These are phyloP conservation scores for Neodiprion pinetum DNA, from an alignment of 1,140 invertebrate species.

Conservation along the genomic window DNA sequence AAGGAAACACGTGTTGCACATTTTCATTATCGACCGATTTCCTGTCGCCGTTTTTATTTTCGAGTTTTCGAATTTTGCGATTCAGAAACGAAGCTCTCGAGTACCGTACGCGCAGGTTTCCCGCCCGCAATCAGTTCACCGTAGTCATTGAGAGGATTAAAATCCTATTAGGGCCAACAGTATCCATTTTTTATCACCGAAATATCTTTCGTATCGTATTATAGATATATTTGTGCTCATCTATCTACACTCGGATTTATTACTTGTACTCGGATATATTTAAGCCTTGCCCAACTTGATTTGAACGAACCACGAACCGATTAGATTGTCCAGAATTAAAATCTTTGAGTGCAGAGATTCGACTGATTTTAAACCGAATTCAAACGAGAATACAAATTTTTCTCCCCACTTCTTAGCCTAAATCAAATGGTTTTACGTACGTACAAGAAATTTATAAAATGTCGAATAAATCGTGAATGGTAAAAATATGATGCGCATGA, in stretches of 20 bases:
- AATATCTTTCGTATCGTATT: background rate
- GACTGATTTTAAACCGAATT: background rate
- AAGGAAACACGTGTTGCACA: slow-evolving; percentile 3
- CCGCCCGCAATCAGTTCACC: background rate
- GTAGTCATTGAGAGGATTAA: background rate
- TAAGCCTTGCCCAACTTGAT: background rate
- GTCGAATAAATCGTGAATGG: background rate
- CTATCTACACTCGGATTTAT: background rate
- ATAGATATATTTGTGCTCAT: background rate
- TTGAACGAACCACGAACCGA: background rate
- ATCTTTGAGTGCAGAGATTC: background rate
- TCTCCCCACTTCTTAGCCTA: background rate
- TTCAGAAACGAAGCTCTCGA: no score
- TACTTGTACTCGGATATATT: background rate
- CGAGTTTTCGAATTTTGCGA: no score
- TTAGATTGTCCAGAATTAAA: background rate
- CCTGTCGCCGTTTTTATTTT: background rate
- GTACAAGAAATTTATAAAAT: no score
- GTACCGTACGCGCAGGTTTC: no score
- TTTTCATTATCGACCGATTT: background rate
- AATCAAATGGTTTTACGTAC: no score
- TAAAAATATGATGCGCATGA: background rate
- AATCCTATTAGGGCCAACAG: background rate
- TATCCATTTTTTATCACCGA: background rate
- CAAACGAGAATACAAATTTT: background rate